phyloP scores from a whole-genome alignment of 2,113 vertebrate genomes.

The Poeciliopsis retropinna region DNA sequence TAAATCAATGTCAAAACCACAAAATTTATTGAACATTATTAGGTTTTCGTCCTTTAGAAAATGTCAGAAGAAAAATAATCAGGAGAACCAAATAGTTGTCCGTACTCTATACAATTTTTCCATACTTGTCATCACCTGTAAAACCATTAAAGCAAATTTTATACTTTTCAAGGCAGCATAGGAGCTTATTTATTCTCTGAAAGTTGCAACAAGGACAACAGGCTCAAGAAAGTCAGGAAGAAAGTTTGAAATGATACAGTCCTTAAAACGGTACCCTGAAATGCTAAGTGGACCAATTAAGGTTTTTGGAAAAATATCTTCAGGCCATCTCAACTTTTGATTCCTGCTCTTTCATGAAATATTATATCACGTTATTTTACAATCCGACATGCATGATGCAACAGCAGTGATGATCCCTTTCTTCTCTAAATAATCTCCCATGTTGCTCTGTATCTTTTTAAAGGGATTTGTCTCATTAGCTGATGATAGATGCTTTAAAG shows the following conservation, averaged over 20 bases:
- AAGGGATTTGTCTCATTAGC: conserved; percentile 62
- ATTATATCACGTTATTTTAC: neutral
- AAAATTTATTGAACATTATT: neutral
- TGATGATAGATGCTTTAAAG: conserved; percentile 29
- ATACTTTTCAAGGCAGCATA: neutral
- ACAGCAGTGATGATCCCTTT: conserved; percentile 29
- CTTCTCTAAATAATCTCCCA: conserved; percentile 23
- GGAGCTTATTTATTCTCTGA: neutral
- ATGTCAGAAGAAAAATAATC: too few relatives aligned
- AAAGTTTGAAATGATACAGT: too few relatives aligned
- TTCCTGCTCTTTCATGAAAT: neutral
- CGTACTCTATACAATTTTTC: neutral
- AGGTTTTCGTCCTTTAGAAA: neutral
- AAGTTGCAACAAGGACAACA: neutral
- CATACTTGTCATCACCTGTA: too few relatives aligned
- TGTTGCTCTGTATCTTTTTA: conserved; percentile 31
- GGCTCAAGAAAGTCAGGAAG: too few relatives aligned
- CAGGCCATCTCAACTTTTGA: neutral
- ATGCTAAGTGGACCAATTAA: neutral
- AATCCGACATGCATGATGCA: neutral
- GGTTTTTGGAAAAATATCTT: neutral
- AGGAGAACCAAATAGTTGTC: neutral
- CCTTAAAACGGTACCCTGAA: neutral
- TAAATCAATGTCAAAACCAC: neutral
- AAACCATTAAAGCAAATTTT: neutral